Evolutionary conservation across 2,113 vertebrate species (phyloP), one percentile per base, ranked within the genome.

Genomic region (Pedionomus torquatus): DNA sequence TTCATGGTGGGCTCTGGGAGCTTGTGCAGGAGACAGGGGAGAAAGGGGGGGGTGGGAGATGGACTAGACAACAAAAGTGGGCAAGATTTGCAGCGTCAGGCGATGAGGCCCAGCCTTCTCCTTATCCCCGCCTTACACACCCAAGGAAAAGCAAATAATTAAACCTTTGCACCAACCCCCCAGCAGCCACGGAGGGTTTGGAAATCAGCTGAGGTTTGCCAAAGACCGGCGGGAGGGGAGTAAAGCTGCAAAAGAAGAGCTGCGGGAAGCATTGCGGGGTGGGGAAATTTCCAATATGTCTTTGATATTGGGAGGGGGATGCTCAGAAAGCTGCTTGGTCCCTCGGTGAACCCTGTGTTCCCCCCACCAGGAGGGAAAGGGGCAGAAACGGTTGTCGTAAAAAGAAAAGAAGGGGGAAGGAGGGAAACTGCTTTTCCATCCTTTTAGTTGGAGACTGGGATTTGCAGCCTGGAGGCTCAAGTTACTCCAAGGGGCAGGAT

Each of bases 111-210:
- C 7, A 12, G 48, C 86, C 88, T 65, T 51, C 89, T 90, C 72
- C 78, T 76, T 69, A 0, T 93, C 94, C 77, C 77, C n/a, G 89
- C 65, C 72, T 95, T 16, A 10, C 70, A 23, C 87, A 48, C 31
- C 74, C 79, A 13, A 31, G 20, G 39, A 49, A 87, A 92, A 87
- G 95, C 88, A 93, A 97, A 97, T 97, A 60, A 97, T 95, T 90
- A 97, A 97, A 94, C 92, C 28, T 79, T 52, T 81, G 88, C 39
- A 20, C 85, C 79, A 92, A 17, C 85, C 92, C 82, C 83, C 75
- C 83, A 9, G 87, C 78, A 77, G 84, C 79, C 81, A 17, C 4
- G 5, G 37, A 87, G 46, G 21, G 30, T 82, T 95, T 91, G 79
- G 92, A 96, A 96, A 95, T 75, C 52, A 25, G 77, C 60, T 71